Conservation (phyloP, 1,140 invertebrate species). For the Aphelinus atriplicis region DNA sequence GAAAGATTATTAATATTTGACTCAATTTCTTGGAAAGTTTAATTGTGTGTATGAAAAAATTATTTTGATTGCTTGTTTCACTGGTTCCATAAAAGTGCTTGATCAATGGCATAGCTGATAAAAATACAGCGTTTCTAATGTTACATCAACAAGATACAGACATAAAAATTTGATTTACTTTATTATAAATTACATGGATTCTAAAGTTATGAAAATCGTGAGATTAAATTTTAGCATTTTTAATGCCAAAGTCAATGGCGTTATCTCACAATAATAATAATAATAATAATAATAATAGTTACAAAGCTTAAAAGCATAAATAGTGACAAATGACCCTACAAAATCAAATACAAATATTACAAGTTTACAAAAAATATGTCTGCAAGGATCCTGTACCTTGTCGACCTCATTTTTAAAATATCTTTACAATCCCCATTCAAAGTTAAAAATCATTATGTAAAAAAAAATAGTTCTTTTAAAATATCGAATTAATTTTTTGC, state of each 20-base stretch:
- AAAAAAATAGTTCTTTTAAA: background rate
- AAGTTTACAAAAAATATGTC: conserved; percentile 36
- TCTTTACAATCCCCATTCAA: conserved; percentile 5
- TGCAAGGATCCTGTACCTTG: conserved; percentile 45
- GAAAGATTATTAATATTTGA: too few species aligned
- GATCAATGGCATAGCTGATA: too few species aligned
- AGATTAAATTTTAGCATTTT: conserved; percentile 7
- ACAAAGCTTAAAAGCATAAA: conserved; percentile 1
- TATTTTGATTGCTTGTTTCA: too few species aligned
- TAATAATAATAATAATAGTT: background rate
- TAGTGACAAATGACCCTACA: conserved; percentile 20
- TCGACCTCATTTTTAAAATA: conserved; percentile 7
- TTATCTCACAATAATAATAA: background rate
- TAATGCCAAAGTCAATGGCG: conserved; percentile 5
- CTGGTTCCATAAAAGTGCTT: too few species aligned
- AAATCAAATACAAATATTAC: conserved; percentile 29
- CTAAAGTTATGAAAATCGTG: conserved; percentile 1
- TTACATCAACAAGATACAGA: too few species aligned
- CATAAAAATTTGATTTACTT: too few species aligned
- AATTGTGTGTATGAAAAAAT: too few species aligned
- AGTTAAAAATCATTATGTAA: conserved; percentile 1
- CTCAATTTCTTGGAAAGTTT: too few species aligned
- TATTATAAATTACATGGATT: background rate
- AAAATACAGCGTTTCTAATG: too few species aligned
- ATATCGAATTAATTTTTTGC: conserved; percentile 4